Conservation (phyloP, 2,797 vertebrate species). For the Sebastes glaucus region DNA sequence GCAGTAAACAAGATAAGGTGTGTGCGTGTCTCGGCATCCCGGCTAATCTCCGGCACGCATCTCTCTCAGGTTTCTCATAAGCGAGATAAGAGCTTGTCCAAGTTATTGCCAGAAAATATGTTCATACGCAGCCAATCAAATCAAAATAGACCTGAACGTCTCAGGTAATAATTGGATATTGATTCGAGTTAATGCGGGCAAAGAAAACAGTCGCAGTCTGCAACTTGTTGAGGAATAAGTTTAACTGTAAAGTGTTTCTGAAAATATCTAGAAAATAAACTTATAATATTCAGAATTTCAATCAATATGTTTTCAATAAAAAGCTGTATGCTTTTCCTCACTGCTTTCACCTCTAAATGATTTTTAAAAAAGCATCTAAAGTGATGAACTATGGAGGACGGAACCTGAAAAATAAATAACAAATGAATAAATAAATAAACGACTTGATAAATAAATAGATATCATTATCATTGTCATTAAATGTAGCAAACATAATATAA, state of each 20-base stretch:
- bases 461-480: no score
- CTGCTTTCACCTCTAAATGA: neutral
- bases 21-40: conserved; percentile 24
- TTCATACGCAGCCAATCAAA: conserved; percentile 33
- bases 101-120: conserved; percentile 39
- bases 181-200: neutral
- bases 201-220: neutral
- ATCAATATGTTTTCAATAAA: neutral
- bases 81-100: conserved; percentile 57
- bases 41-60: conserved; percentile 44
- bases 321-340: neutral
- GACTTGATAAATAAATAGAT: no score
- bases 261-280: neutral
- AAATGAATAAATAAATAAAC: no score
- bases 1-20: conserved; percentile 64
- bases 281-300: neutral
- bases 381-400: no score
- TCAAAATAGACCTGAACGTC: neutral
- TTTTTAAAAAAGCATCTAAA: neutral
- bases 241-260: neutral
- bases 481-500: no score
- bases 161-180: conserved; percentile 15
- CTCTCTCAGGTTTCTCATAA: conserved; percentile 54
- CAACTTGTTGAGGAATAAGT: neutral
- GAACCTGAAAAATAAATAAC: no score